Evolutionary conservation across 2,113 vertebrate genomes (phyloP).

Genomic region (Vulpes vulpes): DNA sequence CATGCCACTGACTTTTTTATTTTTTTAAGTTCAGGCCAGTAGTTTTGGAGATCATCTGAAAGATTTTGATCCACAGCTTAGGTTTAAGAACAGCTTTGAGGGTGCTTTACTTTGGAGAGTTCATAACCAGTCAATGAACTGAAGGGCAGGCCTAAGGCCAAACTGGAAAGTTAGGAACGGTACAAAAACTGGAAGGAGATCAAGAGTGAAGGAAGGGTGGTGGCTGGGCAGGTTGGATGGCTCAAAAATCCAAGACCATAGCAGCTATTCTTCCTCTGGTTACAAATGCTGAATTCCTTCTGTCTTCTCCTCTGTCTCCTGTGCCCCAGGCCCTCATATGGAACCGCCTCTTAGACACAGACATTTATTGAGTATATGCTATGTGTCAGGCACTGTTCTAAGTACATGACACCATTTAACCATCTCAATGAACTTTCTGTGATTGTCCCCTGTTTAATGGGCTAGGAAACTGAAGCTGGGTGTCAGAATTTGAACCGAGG

Average conservation of each 20-base stretch:
- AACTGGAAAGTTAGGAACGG: not conserved
- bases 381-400: not conserved
- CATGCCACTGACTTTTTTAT: not conserved
- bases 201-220: not conserved
- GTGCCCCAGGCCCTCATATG: not conserved
- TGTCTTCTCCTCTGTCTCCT: not conserved
- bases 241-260: not conserved
- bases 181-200: constrained; percentile 1
- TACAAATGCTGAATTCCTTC: not conserved
- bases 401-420: not conserved
- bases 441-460: not conserved
- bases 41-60: not conserved
- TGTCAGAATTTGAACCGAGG: constrained; percentile 12
- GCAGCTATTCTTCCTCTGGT: not conserved
- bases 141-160: not conserved
- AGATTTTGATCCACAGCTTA: constrained; percentile 22
- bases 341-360: not conserved
- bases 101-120: not conserved
- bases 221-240: not conserved
- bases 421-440: not conserved
- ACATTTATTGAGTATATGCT: not conserved
- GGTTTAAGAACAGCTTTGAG: not conserved
- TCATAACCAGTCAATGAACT: not conserved
- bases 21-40: not conserved
- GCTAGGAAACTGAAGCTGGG: not conserved